Base-by-base conservation (phyloP, 2,888 invertebrate genomes). In the Eupsilia transversa region DNA sequence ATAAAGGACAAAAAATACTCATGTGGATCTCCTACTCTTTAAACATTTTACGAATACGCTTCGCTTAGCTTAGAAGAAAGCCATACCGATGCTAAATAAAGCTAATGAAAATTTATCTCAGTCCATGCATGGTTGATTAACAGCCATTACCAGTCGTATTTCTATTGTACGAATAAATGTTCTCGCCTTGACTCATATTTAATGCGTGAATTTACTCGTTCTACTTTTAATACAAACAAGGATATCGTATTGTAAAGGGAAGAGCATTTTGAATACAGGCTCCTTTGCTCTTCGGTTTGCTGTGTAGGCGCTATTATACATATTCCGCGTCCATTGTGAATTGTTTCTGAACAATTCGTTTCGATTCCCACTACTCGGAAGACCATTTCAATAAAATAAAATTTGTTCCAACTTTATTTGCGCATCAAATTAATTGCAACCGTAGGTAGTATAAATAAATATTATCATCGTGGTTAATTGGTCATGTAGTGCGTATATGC, bases 251-350 rank as follows among this genome's bases (percentile, higher is more conserved):
- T 88, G 88, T 86, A 83, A 83, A 86, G 85, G 77, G 85, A 85
- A 82, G 83, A 86, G 70, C 81, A 81, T 85, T 89, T 85, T 89
- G 84, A 91, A 91, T 90, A 83, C 88, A 80, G 78, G 78, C 80
- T 82, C 81, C 79, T 87, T 87, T 79, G 78, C 83, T 81, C 74
- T 73, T 63, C 83, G 87, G 33, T 61, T 67, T 43, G 70, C 61
- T 49, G 79, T 77, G 91, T 93, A 89, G 93, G 92, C 88, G 92
- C 91, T 90, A 89, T 91, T 92, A 90, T 91, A 90, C 82, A 87
- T 88, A 88, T 87, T 86, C 85, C 81, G 82, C 82, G 83, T 78
- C 89, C 88, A 92, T 91, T 92, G 90, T 92, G 88, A 87, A 90
- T 91, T 91, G 91, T 91, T 89, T 88, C 84, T 79, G 86, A 89